Conservation (phyloP, 2,888 invertebrate species). For the Caenorhabditis sp. region DNA sequence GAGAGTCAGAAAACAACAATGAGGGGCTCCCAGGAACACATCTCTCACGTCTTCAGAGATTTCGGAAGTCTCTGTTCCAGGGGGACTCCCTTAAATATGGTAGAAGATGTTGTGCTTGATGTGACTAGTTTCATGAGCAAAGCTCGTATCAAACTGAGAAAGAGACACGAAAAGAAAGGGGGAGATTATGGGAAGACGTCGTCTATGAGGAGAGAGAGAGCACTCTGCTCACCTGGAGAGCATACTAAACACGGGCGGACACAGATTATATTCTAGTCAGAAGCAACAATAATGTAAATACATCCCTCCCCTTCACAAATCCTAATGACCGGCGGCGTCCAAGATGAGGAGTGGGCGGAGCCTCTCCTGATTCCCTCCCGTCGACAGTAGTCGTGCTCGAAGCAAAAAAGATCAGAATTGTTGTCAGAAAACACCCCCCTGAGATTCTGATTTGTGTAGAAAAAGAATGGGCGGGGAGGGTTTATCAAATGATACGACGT, state of each 20-base stretch:
- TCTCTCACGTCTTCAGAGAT: not conserved
- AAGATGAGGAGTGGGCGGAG: conserved; percentile 30
- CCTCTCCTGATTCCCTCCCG: not conserved
- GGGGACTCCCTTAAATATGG: not conserved
- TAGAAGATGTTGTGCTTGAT: conserved; percentile 40
- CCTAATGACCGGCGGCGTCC: conserved; percentile 19
- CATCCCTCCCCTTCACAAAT: not conserved
- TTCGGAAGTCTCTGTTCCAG: not conserved
- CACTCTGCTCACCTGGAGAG: conserved; percentile 39
- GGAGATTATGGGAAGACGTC: conserved; percentile 17
- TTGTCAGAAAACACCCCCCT: conserved; percentile 30
- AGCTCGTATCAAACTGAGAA: conserved; percentile 30
- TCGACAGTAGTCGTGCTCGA: conserved; percentile 40
- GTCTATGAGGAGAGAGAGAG: conserved; percentile 37
- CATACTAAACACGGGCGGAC: conserved; percentile 47
- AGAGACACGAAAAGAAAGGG: not conserved
- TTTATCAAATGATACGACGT: conserved; percentile 31
- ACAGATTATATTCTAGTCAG: conserved; percentile 35
- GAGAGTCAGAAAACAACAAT: conserved; percentile 21
- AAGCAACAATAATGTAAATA: conserved; percentile 4
- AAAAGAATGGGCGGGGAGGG: conserved; percentile 10
- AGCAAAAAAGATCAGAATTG: conserved; percentile 19
- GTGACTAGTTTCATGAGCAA: conserved; percentile 25
- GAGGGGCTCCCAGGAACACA: not conserved
- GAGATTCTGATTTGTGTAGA: conserved; percentile 51